phyloP scores from a whole-genome alignment of 30 jellyfish, hydroid and myxozoan species.

The Cassiopea xamachana region DNA sequence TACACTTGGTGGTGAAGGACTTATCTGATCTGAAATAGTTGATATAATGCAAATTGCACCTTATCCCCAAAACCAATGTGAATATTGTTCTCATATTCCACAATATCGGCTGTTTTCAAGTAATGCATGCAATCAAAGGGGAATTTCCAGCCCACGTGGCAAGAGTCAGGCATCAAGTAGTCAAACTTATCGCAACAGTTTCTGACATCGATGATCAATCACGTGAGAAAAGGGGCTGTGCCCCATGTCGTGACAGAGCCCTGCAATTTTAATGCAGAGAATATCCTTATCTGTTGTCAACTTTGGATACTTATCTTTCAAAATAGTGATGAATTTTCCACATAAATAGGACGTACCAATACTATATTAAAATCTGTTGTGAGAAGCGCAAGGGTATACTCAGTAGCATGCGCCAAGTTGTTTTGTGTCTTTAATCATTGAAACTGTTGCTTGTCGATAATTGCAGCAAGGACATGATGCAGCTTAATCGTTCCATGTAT shows the following conservation, averaged over 20 bases:
- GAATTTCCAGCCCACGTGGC: constrained; percentile 59
- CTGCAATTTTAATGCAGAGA: constrained; percentile 80
- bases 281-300: constrained; percentile 52
- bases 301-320: constrained; percentile 26
- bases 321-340: constrained; percentile 40
- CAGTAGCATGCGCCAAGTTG: constrained; percentile 86
- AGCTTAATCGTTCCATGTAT: constrained; percentile 78
- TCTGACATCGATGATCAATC: constrained; percentile 61
- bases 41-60: constrained; percentile 63
- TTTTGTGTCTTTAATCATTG: constrained; percentile 74
- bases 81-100: constrained; percentile 63
- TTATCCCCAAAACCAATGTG: constrained; percentile 76
- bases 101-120: constrained; percentile 55
- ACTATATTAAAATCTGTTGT: constrained; percentile 85
- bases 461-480: constrained; percentile 47
- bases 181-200: constrained; percentile 81
- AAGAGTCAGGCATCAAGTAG: constrained; percentile 79
- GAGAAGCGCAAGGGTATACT: constrained; percentile 81
- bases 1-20: constrained; percentile 82
- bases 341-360: constrained; percentile 82
- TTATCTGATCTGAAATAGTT: constrained; percentile 83
- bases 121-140: constrained; percentile 71
- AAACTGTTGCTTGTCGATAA: constrained; percentile 81
- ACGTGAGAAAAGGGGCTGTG: constrained; percentile 94
- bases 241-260: constrained; percentile 85